Evolutionary conservation across 2,888 invertebrate genomes (phyloP).

Genomic region (Hirtodrosophila confusa): DNA sequence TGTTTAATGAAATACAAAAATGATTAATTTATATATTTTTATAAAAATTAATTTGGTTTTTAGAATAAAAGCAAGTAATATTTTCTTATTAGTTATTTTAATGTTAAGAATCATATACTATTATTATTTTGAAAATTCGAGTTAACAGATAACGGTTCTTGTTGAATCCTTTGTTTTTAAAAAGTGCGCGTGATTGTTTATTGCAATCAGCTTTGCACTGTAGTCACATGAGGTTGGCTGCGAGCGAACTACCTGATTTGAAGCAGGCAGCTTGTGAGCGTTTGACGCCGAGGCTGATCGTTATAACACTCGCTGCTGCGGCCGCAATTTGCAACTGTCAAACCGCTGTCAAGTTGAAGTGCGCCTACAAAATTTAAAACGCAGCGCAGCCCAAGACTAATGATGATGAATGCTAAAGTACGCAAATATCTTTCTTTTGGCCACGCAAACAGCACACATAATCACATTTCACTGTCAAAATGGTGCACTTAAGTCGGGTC

Average conservation of each 20-base stretch:
- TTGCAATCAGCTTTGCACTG: conserved; percentile 9
- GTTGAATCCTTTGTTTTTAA: not conserved
- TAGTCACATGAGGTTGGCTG: not conserved
- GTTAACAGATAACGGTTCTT: too few species aligned
- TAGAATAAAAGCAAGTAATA: not conserved
- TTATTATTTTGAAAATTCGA: too few species aligned
- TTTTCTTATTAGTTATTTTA: too few species aligned
- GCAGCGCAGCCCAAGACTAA: conserved; percentile 62
- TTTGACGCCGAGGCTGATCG: conserved; percentile 1
- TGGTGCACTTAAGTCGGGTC: conserved; percentile 61
- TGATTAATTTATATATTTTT: too few species aligned
- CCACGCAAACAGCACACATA: conserved; percentile 57
- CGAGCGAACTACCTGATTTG: not conserved
- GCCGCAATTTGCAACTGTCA: conserved; percentile 73
- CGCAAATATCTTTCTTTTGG: conserved; percentile 74
- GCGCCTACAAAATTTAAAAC: conserved; percentile 63
- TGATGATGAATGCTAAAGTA: conserved; percentile 77
- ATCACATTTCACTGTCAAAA: conserved; percentile 75
- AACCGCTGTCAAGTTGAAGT: conserved; percentile 64
- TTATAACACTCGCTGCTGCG: conserved; percentile 21
- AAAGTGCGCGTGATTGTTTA: not conserved
- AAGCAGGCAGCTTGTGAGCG: conserved; percentile 12
- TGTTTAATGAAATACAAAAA: too few species aligned
- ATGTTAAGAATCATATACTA: too few species aligned
- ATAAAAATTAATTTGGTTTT: not conserved